Percentiles rank a stretch among this genome's conserved stretches.
These are phyloP conservation scores for Leptocoma aspasia DNA, from an alignment of 2,113 vertebrate species.

Conservation along the genomic window DNA sequence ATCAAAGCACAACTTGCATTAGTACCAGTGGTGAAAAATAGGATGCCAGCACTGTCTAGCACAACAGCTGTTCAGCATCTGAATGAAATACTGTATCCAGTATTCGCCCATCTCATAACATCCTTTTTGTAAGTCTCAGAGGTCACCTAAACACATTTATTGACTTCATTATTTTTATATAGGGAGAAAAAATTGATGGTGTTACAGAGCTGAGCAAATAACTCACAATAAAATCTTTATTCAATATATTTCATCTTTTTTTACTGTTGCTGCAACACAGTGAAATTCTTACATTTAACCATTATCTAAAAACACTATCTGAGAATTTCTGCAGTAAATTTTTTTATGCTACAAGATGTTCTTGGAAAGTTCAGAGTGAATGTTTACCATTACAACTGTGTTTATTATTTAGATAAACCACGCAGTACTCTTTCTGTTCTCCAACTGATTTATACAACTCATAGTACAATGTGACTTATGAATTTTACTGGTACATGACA, in stretches of 20 bases:
- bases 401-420: constrained; percentile 24
- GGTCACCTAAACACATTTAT: constrained; percentile 62
- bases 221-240: constrained; percentile 64
- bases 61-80: constrained; percentile 39
- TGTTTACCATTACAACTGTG: not conserved
- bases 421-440: not conserved
- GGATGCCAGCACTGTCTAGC: constrained; percentile 34
- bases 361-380: constrained; percentile 30
- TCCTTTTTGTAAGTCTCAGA: constrained; percentile 52
- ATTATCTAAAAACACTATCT: constrained; percentile 33
- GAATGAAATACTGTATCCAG: constrained; percentile 49
- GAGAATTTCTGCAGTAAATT: constrained; percentile 42
- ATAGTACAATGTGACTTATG: not conserved
- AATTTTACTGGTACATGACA: not conserved
- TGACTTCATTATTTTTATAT: constrained; percentile 68
- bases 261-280: constrained; percentile 41
- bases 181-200: constrained; percentile 56
- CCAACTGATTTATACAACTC: not conserved
- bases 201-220: constrained; percentile 57
- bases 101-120: constrained; percentile 59
- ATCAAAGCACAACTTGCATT: not conserved
- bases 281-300: constrained; percentile 44
- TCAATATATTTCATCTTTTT: constrained; percentile 52
- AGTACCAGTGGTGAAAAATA: constrained; percentile 8
- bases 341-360: constrained; percentile 28